Evolutionary conservation across 2,113 vertebrate genomes (phyloP).

Genomic region (Thoracochromis brauschi): DNA sequence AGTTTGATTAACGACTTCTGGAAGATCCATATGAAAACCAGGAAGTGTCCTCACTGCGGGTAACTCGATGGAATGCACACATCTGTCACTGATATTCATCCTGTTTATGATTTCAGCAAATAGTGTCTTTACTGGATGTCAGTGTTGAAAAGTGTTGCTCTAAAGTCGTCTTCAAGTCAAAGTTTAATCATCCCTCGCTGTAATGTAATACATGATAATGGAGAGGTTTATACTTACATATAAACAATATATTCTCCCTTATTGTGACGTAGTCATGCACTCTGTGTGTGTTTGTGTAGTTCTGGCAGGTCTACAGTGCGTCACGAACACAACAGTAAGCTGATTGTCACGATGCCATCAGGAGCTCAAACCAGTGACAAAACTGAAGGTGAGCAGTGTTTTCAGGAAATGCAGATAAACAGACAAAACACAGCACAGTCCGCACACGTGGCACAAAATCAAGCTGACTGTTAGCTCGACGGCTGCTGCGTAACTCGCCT

Average conservation of each 20-base stretch:
- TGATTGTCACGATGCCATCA: constrained; percentile 77
- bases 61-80: constrained; percentile 40
- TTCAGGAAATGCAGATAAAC: background rate
- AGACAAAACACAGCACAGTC: background rate
- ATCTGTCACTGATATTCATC: background rate
- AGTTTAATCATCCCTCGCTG: background rate
- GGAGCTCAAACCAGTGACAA: background rate
- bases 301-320: constrained; percentile 73
- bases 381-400: constrained; percentile 18
- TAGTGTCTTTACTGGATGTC: background rate
- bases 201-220: background rate
- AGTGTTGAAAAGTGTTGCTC: background rate
- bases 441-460: background rate
- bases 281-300: constrained; percentile 53
- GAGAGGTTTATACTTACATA: background rate
- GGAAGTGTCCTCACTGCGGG: constrained; percentile 87
- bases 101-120: background rate
- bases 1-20: constrained; percentile 82
- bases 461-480: background rate
- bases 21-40: constrained; percentile 77
- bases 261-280: background rate
- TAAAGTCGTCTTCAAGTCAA: background rate
- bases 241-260: background rate
- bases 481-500: background rate
- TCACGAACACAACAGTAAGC: constrained; percentile 90